These are phyloP conservation scores for Helarctos malayanus DNA, from an alignment of 2,797 vertebrate species.

Conservation along the genomic window DNA sequence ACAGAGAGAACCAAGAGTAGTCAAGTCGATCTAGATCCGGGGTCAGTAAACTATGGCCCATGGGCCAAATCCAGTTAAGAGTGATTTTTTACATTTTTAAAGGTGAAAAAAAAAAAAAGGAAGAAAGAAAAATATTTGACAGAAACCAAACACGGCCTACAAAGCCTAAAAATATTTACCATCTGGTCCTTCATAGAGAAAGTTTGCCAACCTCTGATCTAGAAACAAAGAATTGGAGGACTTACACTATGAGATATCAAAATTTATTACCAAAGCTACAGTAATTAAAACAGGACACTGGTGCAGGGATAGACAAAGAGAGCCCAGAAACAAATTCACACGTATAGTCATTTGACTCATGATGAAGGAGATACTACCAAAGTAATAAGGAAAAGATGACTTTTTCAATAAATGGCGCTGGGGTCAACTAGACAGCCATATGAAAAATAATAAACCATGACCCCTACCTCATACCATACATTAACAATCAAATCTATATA, in stretches of 20 bases:
- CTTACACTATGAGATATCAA: not conserved
- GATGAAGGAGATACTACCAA: not conserved
- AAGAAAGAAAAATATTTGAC: constrained; percentile 16
- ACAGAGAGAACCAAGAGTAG: not conserved
- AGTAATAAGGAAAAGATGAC: not conserved
- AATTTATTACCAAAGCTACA: constrained; percentile 24
- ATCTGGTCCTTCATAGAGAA: not conserved
- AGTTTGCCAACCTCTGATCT: not conserved
- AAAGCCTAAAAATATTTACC: constrained; percentile 63
- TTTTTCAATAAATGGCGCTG: not conserved
- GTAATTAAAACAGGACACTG: not conserved
- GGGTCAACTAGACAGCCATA: not conserved
- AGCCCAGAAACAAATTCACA: constrained; percentile 17
- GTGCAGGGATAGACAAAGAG: not conserved
- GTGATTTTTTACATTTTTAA: constrained; percentile 9
- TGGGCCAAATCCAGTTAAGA: constrained; percentile 15
- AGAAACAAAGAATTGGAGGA: constrained; percentile 5
- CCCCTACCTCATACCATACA: not conserved
- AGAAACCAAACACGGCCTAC: not conserved
- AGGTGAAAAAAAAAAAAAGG: not conserved
- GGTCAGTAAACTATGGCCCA: not conserved
- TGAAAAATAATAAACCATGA: not conserved
- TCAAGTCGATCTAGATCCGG: not conserved
- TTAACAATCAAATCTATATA: not conserved
- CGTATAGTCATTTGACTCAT: not conserved